Percentiles rank a stretch among this genome's conserved stretches.
phyloP scores from a whole-genome alignment of 2,797 vertebrate species.

The Microtus obscurus region DNA sequence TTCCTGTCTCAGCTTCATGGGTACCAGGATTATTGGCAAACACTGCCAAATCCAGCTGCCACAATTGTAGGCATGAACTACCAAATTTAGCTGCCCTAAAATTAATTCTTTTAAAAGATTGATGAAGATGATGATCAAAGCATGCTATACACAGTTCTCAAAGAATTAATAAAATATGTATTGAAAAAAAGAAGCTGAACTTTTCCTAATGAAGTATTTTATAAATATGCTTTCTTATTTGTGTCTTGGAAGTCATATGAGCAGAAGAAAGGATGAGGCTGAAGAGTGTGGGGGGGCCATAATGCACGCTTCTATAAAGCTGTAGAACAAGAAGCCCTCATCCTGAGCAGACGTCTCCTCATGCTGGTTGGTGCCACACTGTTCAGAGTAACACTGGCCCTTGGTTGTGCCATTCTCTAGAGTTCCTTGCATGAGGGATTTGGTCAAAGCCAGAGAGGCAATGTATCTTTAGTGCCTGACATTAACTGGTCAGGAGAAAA shows the following conservation, averaged over 20 bases:
- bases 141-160: neutral
- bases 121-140: neutral
- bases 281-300: neutral
- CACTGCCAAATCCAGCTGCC: neutral
- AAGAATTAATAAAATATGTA: neutral
- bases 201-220: conserved; percentile 66
- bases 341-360: neutral
- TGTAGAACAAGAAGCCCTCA: neutral
- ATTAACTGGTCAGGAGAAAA: conserved; percentile 53
- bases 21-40: neutral
- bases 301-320: neutral
- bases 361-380: neutral
- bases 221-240: conserved; percentile 52
- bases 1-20: neutral
- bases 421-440: neutral
- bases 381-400: neutral
- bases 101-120: neutral
- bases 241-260: neutral
- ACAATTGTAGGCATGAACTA: neutral
- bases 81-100: neutral
- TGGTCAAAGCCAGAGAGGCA: neutral
- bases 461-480: conserved; percentile 60
- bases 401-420: neutral
- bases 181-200: neutral
- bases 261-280: conserved; percentile 19